Percentiles rank a stretch among this genome's conserved stretches.
These are phyloP conservation scores for Artibeus lituratus DNA, from an alignment of 2,797 vertebrate genomes.

Conservation along the genomic window DNA sequence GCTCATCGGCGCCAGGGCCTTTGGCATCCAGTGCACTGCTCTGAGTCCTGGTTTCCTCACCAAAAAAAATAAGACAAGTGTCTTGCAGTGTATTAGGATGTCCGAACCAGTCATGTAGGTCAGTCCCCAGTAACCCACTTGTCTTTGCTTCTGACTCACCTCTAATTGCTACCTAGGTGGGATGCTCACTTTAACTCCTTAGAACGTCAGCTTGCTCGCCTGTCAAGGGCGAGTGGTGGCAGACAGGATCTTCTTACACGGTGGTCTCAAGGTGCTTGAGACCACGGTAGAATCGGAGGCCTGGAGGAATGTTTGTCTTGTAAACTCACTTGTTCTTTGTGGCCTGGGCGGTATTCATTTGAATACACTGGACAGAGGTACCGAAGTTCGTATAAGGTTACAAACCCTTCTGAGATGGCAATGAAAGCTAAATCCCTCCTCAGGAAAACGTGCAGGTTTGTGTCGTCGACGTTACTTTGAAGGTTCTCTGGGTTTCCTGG, in stretches of 20 bases:
- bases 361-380: neutral
- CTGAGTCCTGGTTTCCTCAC: neutral
- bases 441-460: neutral
- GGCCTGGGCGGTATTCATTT: neutral
- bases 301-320: neutral
- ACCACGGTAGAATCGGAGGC: neutral
- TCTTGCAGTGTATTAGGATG: neutral
- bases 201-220: neutral
- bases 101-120: neutral
- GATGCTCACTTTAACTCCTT: neutral
- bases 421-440: neutral
- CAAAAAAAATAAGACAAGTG: neutral
- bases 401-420: neutral
- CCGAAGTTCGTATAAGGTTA: neutral
- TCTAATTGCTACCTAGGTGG: neutral
- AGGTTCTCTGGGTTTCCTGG: neutral
- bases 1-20: neutral
- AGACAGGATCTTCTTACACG: neutral
- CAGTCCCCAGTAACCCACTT: neutral
- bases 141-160: neutral
- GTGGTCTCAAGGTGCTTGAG: neutral
- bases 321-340: neutral
- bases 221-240: neutral
- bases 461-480: accelerated
- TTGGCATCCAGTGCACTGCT: neutral